These are phyloP conservation scores for Pluvialis apricaria DNA, from an alignment of 2,113 vertebrate genomes.

Conservation along the genomic window DNA sequence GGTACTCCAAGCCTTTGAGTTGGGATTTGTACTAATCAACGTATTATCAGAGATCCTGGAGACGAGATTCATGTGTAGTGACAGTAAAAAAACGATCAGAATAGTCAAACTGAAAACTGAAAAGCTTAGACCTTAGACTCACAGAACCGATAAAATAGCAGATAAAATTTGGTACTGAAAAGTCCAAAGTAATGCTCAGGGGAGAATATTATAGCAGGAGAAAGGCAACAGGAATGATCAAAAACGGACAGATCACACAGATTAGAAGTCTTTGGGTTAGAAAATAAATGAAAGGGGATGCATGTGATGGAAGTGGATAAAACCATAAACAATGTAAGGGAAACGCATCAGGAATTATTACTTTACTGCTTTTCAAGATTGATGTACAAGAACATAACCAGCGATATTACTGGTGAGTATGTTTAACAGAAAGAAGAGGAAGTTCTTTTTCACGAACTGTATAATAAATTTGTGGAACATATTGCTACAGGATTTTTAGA, in stretches of 20 bases:
- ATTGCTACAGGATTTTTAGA: background rate
- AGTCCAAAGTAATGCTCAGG: background rate
- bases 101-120: background rate
- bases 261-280: background rate
- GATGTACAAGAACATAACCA: background rate
- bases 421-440: background rate
- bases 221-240: background rate
- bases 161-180: background rate
- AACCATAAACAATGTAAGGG: background rate
- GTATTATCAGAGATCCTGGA: background rate
- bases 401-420: background rate
- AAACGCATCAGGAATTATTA: background rate
- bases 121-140: background rate
- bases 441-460: background rate
- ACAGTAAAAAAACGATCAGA: background rate
- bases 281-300: background rate
- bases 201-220: background rate
- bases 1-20: background rate
- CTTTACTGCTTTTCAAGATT: background rate
- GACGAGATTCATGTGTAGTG: background rate
- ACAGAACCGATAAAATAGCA: background rate
- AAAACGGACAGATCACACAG: background rate
- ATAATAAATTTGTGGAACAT: background rate
- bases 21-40: background rate
- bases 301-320: background rate